Base-by-base conservation (phyloP, 2,888 invertebrate genomes). In the Drosophila paucipuncta region DNA sequence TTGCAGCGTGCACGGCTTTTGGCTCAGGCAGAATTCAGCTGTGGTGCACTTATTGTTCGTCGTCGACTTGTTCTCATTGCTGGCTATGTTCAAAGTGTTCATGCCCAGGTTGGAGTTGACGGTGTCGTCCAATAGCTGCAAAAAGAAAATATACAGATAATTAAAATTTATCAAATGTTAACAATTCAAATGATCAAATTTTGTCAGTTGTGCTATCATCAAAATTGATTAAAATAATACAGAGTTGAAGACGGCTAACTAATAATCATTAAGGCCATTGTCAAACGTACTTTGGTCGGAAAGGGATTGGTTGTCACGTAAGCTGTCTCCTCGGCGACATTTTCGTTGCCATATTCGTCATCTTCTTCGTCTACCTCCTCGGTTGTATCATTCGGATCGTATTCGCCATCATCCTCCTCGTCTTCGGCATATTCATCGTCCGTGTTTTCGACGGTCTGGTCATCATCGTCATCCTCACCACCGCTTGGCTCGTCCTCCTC, bases 351-450 rank as follows among this genome's bases (percentile, higher is more conserved):
- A 62, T 93, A 83, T 6, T 89, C 89, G 13, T 91, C 92, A 37
- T 92, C 91, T 10, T 91, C 91, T 53, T 92, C 92, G 31, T 91
- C 92, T 0, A 84, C 93, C 30, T 94, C 92, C 91, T 95, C 95
- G 9, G 90, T 92, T 41, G 91, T 91, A 37, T 89, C 91, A 52
- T 83, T 89, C 10, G 81, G 76, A 76, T 90, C 95, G 0, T 89
- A 89, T 4, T 90, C 91, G 18, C 90, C 91, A 50, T 68, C 90
- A 60, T 92, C 85, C 1, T 90, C 91, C 6, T 94, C 92, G 86
- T 94, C 94, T 2, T 80, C 89, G 2, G 92, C 68, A 13, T 92
- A 68, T 22, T 95, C 95, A 50, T 95, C 95, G 0, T 95, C 95
- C 35, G 95, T 93, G 18, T 94, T 94, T 0, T 95, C 94, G 16